Evolutionary conservation across 2,113 vertebrate species (phyloP), one percentile per base, ranked within the genome.

Genomic region (Heterotilapia buettikoferi): DNA sequence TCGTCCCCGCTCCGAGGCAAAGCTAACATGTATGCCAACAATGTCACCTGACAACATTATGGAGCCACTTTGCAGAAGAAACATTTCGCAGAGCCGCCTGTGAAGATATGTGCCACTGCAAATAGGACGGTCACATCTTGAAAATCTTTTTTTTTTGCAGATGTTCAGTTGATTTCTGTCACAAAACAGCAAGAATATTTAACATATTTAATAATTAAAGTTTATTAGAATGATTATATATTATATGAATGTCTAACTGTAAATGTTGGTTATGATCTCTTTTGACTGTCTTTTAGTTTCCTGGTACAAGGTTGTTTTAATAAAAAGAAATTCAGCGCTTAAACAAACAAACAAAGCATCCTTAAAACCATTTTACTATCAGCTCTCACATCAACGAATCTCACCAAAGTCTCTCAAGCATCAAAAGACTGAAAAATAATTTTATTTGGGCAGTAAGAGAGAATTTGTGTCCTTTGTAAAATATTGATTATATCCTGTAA

Each of bases 11-110:
- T 40, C 90, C 90, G 90, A 88, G 94, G 95, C 93, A 86, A 94
- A 96, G 96, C 93, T 93, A 93, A 93, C 92, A 96, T 94, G 94
- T 97, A 96, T 96, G 96, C 90, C 94, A 96, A 95, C 95, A 97
- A 97, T 97, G 96, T 97, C 94, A 95, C 96, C 96, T 96, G 88
- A 92, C 90, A 36, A 16, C 90, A 88, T 90, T 14, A 80, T 59
- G 26, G 84, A 89, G 88, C 71, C 92, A 79, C 82, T 90, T 92
- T 73, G 80, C 45, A 36, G 56, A 81, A 85, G 59, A 88, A 91
- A n/a, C 21, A 24, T 86, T 92, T 88, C 16, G 86, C 84, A 73
- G 36, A 81, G 24, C n/a, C 26, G 78, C 12, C 19, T 82, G 80
- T 85, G 45, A 50, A 40, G 36, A 43, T 82, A 40, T 38, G 31